These are phyloP conservation scores for Plotosus lineatus DNA, from an alignment of 2,113 vertebrate genomes.

Conservation along the genomic window DNA sequence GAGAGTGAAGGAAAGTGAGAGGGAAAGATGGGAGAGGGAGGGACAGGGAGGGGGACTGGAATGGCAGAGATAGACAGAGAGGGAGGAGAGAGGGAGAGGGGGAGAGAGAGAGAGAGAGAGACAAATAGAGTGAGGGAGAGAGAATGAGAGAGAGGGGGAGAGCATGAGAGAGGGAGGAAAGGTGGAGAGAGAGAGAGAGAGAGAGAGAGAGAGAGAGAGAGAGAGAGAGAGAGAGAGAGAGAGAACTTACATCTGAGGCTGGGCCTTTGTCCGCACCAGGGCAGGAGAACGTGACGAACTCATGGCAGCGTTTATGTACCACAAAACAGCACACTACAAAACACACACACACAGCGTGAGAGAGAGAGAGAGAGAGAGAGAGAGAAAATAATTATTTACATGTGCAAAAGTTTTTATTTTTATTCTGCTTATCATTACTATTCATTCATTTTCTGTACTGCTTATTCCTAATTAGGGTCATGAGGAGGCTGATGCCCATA, in stretches of 20 bases:
- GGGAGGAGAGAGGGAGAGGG: too few relatives aligned
- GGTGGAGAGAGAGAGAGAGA: not conserved
- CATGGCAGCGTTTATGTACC: constrained; percentile 78
- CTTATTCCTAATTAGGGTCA: too few relatives aligned
- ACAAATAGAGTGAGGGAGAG: too few relatives aligned
- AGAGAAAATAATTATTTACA: not conserved
- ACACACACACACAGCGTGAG: not conserved
- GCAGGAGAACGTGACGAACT: constrained; percentile 76
- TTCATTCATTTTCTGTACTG: too few relatives aligned
- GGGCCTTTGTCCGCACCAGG: constrained; percentile 76
- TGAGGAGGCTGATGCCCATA: too few relatives aligned
- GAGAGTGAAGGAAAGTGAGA: not conserved
- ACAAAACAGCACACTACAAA: constrained; percentile 72
- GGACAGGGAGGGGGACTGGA: not conserved
- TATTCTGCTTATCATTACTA: too few relatives aligned
- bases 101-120: not conserved
- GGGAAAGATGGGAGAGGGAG: not conserved
- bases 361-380: too few relatives aligned
- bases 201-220: not conserved
- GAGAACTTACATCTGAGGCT: constrained; percentile 70
- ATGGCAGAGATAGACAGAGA: not conserved
- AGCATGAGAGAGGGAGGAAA: not conserved
- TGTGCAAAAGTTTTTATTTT: too few relatives aligned
- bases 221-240: not conserved
- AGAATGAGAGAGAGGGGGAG: not conserved